phyloP scores from a whole-genome alignment of 2,797 vertebrate species.

The Erethizon dorsatum region DNA sequence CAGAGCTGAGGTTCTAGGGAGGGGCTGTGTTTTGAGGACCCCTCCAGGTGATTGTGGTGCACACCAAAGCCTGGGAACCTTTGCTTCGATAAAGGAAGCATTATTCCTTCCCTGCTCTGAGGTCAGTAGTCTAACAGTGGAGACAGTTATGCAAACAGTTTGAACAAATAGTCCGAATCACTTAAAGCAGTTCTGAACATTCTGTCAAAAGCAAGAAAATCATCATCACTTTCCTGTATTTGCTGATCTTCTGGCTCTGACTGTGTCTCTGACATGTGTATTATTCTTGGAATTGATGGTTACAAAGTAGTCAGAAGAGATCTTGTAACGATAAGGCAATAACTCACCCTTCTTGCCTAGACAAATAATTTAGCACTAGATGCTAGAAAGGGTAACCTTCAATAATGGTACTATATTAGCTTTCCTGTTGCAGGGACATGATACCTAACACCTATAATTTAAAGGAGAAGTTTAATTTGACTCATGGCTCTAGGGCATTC shows the following conservation, averaged over 20 bases:
- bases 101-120: not conserved
- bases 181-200: not conserved
- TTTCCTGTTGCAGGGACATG: not conserved
- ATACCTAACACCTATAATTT: not conserved
- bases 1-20: not conserved
- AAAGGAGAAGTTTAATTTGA: not conserved
- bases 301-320: conserved; percentile 12
- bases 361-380: conserved; percentile 24
- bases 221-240: not conserved
- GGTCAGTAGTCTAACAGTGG: too few species aligned
- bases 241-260: not conserved
- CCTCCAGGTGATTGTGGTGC: not conserved
- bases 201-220: not conserved
- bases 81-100: not conserved
- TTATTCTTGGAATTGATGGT: not conserved
- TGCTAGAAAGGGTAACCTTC: not conserved
- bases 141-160: not conserved
- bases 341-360: not conserved
- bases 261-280: not conserved
- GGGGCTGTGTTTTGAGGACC: not conserved
- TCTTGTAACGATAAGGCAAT: not conserved
- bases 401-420: not conserved
- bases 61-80: not conserved
- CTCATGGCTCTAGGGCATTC: not conserved
- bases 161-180: conserved; percentile 2